Base-by-base conservation (phyloP, 37 sponge, comb jelly and placozoan species). In the Aplysina aerophoba region DNA sequence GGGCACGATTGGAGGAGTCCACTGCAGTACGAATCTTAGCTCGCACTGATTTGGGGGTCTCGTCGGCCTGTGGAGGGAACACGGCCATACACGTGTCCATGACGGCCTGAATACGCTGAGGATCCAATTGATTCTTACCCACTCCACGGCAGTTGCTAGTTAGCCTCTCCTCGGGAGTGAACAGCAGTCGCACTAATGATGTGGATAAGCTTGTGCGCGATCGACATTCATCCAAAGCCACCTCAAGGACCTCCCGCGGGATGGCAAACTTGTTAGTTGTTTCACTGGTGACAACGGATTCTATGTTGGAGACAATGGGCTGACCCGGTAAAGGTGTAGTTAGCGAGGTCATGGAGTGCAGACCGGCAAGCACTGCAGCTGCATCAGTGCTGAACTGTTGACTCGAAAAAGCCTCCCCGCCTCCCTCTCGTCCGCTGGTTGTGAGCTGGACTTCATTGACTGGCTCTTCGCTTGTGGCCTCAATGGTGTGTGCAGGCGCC, bases 41-140 rank as follows among this genome's bases (percentile, higher is more conserved):
- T 19, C 78, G 31, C 20, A 75, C 78, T 25, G 78, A 40, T 75
- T 75, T 75, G 21, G 78, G 78, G 20, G 78, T 75, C 37, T 75
- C 78, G 15, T 75, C 78, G 20, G 78, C 78, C 54, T 75, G 78
- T 36, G 78, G 78, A 75, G 78, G 78, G 25, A 75, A 75, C 78
- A 75, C 78, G 11, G 78, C 78, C 78, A 75, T 75, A 54, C 78
- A 75, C 2, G 78, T 25, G 22, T 75, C 78, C 78, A 75, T 75
- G 21, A 75, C 24, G 37, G 38, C 78, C 25, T 40, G 54, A 25
- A 75, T 75, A 22, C 78, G 44, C 78, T 75, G 78, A 4, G 78
- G 78, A 50, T 75, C 78, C 1, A 75, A 54, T 16, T 75, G 78
- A 44, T 36, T 75, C 53, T 75, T 75, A 24, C 78, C 78, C 1